Evolutionary conservation across 2,113 vertebrate genomes (phyloP), one percentile per base, ranked within the genome.

Genomic region (Vombatus ursinus): DNA sequence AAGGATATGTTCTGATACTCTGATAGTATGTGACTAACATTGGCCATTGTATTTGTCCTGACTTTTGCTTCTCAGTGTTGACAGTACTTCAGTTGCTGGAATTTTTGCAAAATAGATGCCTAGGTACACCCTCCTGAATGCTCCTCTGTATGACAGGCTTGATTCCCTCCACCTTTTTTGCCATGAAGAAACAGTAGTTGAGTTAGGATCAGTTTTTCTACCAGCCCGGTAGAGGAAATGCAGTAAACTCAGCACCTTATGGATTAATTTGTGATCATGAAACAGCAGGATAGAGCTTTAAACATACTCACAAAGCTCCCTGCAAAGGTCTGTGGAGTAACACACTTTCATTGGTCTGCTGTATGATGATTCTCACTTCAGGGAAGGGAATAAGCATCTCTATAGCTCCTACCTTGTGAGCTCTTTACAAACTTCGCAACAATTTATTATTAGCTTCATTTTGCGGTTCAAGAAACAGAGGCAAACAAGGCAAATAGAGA

Each of bases 181-280:
- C 12, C 16, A 61, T 90, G 19, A 48, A 94, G 28, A 51, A 92
- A 93, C 52, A 2, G 91, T 68, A 93, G 12, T 23, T 92, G 93
- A 84, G 93, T 53, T 54, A 48, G 22, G 93, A 48, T n/a, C 90
- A 47, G 92, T 96, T 95, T 48, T 94, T 95, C 68, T 90, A 89
- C 93, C 37, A 90, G 11, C 49, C 92, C 93, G 51, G 50, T 92
- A 91, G 48, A 92, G 7, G 10, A 89, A 90, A 57, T 68, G 8
- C 6, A 93, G 91, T 68, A 22, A 53, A 89, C 61, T 91, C 90
- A 31, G 91, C 47, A 96, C 91, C 10, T 49, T 50, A 24, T 7
- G 54, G 23, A 37, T 77, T 77, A 77, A 77, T 37, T 77, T 1
- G 1, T n/a, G 37, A 77, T 44, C 37, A 22, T n/a, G 68, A 84